Evolutionary conservation across 2,888 invertebrate genomes (phyloP).

Genomic region (Ferrisia virgata): DNA sequence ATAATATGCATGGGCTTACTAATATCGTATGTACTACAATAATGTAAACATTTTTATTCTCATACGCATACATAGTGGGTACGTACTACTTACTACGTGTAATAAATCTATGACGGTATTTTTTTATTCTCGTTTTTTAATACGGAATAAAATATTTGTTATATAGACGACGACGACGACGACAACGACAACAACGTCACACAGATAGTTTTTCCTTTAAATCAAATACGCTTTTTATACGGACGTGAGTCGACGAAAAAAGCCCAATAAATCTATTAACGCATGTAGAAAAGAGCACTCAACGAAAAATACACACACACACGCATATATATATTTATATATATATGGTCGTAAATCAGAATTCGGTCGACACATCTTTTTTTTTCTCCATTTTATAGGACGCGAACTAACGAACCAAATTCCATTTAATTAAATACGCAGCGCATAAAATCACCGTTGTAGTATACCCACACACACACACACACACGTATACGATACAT

Average conservation of each 20-base stretch:
- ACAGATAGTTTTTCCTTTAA: not conserved
- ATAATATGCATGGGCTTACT: not conserved
- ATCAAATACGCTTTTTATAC: not conserved
- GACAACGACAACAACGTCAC: not conserved
- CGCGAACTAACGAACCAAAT: not conserved
- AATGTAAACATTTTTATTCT: not conserved
- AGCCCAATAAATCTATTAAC: constrained; percentile 14
- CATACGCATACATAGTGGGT: not conserved
- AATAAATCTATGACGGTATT: not conserved
- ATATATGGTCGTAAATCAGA: not conserved
- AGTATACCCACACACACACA: too few species aligned
- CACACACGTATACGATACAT: not conserved
- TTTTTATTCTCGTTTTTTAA: not conserved
- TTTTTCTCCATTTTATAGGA: not conserved
- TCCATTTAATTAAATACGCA: constrained; percentile 14
- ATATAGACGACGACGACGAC: not conserved
- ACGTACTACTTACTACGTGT: not conserved
- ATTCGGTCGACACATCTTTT: not conserved
- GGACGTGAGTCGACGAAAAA: not conserved
- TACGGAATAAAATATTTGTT: not conserved
- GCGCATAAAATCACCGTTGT: not conserved
- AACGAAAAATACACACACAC: not conserved
- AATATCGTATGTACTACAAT: not conserved
- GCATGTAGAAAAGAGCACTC: constrained; percentile 1
- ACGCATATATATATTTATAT: too few species aligned